These are phyloP conservation scores for Ceraclea dissimilis DNA, from an alignment of 2,888 invertebrate genomes.

Conservation along the genomic window DNA sequence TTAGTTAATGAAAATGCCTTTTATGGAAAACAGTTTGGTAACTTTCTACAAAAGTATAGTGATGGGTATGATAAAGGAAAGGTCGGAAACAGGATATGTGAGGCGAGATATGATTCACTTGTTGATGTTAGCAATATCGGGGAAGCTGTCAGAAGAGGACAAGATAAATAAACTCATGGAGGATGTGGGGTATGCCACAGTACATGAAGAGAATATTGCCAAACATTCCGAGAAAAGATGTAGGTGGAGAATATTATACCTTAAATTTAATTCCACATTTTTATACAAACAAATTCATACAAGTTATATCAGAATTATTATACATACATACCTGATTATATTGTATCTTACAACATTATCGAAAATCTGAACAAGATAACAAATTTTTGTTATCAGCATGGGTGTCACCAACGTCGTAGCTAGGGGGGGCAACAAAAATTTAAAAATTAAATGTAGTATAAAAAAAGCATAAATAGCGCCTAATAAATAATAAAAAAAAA, in stretches of 20 bases:
- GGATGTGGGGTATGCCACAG: conserved; percentile 13
- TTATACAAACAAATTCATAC: no score
- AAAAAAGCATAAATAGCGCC: no score
- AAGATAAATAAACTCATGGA: conserved; percentile 5
- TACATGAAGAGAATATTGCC: background rate
- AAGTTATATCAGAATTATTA: no score
- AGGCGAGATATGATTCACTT: conserved; percentile 25
- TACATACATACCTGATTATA: no score
- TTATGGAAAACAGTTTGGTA: conserved; percentile 14
- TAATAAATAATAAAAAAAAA: no score
- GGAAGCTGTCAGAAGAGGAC: conserved; percentile 13
- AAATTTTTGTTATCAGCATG: no score
- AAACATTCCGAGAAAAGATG: conserved; percentile 7
- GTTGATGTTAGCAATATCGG: conserved; percentile 23
- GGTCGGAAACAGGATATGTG: conserved; percentile 13
- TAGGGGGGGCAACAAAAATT: no score
- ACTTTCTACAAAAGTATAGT: conserved; percentile 19
- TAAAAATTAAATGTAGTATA: no score
- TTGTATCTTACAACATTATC: no score
- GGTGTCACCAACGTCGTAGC: no score
- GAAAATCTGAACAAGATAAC: no score
- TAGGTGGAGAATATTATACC: background rate
- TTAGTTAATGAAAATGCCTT: conserved; percentile 15
- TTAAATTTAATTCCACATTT: no score
- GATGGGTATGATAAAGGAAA: conserved; percentile 16